phyloP scores from a whole-genome alignment of 2,888 invertebrate genomes.

The Torymus texanus region DNA sequence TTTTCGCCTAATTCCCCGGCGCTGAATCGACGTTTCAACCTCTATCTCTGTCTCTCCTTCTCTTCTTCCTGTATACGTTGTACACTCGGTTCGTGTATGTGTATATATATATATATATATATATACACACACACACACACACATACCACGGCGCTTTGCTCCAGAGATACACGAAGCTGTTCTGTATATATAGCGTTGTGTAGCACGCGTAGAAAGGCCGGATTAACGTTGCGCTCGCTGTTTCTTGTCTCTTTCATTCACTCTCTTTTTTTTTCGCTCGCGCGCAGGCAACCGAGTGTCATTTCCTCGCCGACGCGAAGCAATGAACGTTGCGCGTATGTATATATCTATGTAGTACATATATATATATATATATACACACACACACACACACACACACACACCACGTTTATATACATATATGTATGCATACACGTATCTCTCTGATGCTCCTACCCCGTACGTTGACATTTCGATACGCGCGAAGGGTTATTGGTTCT shows the following conservation, averaged over 20 bases:
- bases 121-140: too few relatives aligned
- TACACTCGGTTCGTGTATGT: too few relatives aligned
- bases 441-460: not conserved
- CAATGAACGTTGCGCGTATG: too few relatives aligned
- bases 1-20: constrained; percentile 48
- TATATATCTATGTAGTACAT: not conserved
- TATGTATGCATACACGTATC: too few relatives aligned
- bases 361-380: not conserved
- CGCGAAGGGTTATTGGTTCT: constrained; percentile 49
- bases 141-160: too few relatives aligned
- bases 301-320: not conserved
- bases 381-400: not conserved
- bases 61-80: too few relatives aligned
- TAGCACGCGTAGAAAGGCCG: constrained; percentile 18
- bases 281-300: not conserved
- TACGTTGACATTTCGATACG: constrained; percentile 52
- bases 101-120: too few relatives aligned
- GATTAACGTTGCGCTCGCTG: constrained; percentile 17
- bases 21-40: constrained; percentile 52
- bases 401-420: not conserved
- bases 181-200: not conserved
- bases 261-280: not conserved
- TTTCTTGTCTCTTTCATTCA: not conserved
- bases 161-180: not conserved
- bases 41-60: too few relatives aligned